phyloP scores from a whole-genome alignment of 2,113 vertebrate genomes.

The Cromileptes altivelis region DNA sequence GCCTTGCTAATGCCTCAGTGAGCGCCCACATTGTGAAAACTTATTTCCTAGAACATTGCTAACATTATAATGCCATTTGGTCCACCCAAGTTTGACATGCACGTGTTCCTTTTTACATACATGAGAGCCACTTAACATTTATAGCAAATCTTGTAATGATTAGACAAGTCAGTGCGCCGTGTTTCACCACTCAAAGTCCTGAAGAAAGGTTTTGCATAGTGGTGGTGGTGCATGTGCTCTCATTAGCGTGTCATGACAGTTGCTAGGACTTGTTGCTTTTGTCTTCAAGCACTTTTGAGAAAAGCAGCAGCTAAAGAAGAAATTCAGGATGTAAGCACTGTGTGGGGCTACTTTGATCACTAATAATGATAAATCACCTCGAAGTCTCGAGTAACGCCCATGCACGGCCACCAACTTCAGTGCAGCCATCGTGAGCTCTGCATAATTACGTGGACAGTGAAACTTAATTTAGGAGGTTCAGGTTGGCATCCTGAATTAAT shows the following conservation, averaged over 20 bases:
- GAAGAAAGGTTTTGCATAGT: neutral
- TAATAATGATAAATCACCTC: constrained; percentile 54
- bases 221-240: neutral
- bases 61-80: neutral
- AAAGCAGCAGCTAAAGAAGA: constrained; percentile 16
- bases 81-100: neutral
- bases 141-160: neutral
- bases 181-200: neutral
- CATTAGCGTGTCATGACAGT: neutral
- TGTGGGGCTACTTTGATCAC: constrained; percentile 28
- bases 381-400: constrained; percentile 17
- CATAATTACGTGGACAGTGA: constrained; percentile 50
- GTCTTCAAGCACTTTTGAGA: constrained; percentile 8
- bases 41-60: constrained; percentile 14
- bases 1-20: neutral
- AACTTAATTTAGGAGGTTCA: constrained; percentile 50
- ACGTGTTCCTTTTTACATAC: neutral
- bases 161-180: neutral
- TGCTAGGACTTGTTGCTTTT: constrained; percentile 10
- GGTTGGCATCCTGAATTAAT: constrained; percentile 51
- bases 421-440: constrained; percentile 42
- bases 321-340: neutral
- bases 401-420: constrained; percentile 19
- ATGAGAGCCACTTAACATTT: neutral
- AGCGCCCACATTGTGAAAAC: neutral